phyloP scores from a whole-genome alignment of 2,797 vertebrate species.

The Phalanger gymnotis region DNA sequence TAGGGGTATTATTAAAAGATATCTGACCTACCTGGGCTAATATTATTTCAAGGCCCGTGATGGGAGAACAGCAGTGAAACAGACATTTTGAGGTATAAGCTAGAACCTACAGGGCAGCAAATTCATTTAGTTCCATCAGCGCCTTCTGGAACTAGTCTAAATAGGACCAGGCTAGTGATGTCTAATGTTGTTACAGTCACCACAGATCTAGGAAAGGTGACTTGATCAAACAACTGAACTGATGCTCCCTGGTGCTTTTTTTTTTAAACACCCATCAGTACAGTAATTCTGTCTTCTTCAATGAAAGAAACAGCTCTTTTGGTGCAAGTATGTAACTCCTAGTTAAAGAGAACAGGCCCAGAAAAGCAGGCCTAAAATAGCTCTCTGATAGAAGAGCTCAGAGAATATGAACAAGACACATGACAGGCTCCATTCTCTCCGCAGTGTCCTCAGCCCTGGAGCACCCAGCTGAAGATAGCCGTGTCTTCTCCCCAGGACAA shows the following conservation, averaged over 20 bases:
- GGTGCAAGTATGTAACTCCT: neutral
- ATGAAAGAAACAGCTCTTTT: neutral
- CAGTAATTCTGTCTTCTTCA: neutral
- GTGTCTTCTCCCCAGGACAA: neutral
- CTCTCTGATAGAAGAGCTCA: neutral
- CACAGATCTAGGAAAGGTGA: constrained; percentile 53
- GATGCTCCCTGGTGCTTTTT: neutral
- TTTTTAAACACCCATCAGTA: neutral
- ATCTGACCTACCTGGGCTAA: constrained; percentile 71
- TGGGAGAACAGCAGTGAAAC: constrained; percentile 64
- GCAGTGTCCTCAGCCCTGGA: neutral
- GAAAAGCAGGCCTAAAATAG: neutral
- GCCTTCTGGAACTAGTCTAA: constrained; percentile 52
- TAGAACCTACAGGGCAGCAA: constrained; percentile 56
- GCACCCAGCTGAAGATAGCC: neutral
- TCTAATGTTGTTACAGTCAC: constrained; percentile 49
- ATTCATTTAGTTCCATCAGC: constrained; percentile 53
- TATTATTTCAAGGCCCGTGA: constrained; percentile 73
- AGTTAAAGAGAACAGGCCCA: neutral
- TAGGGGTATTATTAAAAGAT: constrained; percentile 73
- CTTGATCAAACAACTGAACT: neutral
- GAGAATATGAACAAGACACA: neutral
- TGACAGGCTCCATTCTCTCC: neutral
- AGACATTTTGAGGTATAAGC: constrained; percentile 58
- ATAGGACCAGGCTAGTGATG: constrained; percentile 53